A percentile compares a stretch with the other conserved stretches of the same genome.
phyloP scores from a whole-genome alignment of 2,888 invertebrate species.

The Hyppa rectilinea region DNA sequence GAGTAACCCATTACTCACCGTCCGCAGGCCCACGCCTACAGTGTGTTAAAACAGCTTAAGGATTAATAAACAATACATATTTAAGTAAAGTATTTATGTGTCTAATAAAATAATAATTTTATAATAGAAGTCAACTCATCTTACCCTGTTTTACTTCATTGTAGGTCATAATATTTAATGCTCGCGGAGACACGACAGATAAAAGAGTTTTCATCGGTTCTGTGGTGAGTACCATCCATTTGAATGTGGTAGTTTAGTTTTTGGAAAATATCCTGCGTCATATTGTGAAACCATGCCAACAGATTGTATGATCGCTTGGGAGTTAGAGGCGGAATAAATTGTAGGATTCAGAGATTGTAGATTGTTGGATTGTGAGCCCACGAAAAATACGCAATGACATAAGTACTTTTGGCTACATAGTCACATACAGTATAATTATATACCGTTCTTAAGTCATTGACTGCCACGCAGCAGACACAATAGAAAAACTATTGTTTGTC shows the following conservation, averaged over 20 bases:
- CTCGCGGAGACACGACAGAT: no score
- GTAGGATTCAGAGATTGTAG: conserved; percentile 14
- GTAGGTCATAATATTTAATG: no score
- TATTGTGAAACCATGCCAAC: background rate
- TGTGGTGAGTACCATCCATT: background rate
- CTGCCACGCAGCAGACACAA: no score
- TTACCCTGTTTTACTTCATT: background rate
- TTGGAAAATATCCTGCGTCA: background rate
- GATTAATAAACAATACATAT: no score
- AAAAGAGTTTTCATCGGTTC: no score
- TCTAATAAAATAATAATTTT: no score
- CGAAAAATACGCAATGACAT: conserved; percentile 17
- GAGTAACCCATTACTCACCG: no score
- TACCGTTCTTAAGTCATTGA: background rate
- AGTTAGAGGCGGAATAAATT: conserved; percentile 45
- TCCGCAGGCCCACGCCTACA: no score
- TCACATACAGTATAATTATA: background rate
- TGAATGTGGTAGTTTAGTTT: background rate
- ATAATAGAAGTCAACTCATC: background rate
- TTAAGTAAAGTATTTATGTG: no score
- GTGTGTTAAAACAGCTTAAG: no score
- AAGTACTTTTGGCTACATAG: conserved; percentile 9
- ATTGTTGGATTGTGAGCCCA: no score
- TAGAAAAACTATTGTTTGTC: no score
- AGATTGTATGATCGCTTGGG: conserved; percentile 12